phyloP scores from a whole-genome alignment of 1,140 invertebrate genomes.

The Cyrtorhinus lividipennis region DNA sequence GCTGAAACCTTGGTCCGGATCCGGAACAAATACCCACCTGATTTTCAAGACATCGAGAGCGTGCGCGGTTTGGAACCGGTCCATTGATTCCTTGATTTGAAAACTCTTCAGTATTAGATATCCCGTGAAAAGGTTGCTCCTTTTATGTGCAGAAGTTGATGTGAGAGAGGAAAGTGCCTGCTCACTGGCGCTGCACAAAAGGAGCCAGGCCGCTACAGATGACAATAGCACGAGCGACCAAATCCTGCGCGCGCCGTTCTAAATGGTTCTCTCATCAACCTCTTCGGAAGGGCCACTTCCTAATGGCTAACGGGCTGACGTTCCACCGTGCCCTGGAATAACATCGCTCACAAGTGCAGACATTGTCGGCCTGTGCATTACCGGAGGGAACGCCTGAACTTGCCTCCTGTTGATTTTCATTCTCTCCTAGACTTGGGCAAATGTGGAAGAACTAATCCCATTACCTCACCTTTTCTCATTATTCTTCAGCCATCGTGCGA shows the following conservation, averaged over 20 bases:
- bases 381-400: background rate
- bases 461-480: background rate
- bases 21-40: background rate
- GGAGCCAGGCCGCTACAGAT: background rate
- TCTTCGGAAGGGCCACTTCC: background rate
- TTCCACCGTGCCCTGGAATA: background rate
- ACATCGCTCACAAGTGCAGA: background rate
- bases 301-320: background rate
- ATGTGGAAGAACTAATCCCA: background rate
- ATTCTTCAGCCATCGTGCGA: background rate
- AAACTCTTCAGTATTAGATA: background rate
- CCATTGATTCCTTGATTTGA: background rate
- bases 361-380: background rate
- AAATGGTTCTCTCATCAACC: conserved; percentile 4
- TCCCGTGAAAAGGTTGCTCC: background rate
- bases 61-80: too few relatives aligned
- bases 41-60: too few relatives aligned
- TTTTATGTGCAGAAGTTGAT: background rate
- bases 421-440: background rate
- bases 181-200: background rate
- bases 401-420: background rate
- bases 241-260: background rate
- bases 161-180: background rate
- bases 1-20: background rate
- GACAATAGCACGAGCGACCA: conserved; percentile 3